Evolutionary conservation across 2,113 vertebrate genomes (phyloP).

Genomic region (Ptyas mucosa): DNA sequence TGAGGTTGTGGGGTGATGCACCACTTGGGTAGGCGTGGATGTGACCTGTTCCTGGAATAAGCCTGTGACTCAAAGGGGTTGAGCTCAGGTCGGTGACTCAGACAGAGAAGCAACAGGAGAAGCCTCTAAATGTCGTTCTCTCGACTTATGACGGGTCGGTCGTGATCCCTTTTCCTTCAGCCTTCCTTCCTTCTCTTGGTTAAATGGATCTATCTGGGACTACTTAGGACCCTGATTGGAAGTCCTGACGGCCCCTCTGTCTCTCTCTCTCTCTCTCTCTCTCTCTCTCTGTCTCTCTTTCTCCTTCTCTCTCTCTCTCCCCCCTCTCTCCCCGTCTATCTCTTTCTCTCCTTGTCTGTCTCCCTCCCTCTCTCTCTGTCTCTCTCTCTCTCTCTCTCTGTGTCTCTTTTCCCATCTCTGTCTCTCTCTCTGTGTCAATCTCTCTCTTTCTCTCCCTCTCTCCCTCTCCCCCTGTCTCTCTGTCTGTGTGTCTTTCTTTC

Average conservation of each 20-base stretch:
- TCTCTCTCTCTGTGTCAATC: not conserved
- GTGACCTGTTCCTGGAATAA: not conserved
- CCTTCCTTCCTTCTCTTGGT: not conserved
- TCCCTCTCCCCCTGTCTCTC: fast-evolving
- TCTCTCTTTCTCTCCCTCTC: not conserved
- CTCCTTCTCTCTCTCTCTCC: too few relatives aligned
- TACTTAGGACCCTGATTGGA: too few relatives aligned
- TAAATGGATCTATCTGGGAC: not conserved
- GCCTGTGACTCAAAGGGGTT: not conserved
- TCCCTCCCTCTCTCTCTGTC: not conserved
- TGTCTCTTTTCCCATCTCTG: not conserved
- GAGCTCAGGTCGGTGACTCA: not conserved
- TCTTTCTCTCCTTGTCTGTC: fast-evolving
- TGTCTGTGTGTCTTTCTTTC: fast-evolving
- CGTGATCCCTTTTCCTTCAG: not conserved
- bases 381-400: fast-evolving
- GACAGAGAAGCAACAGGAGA: not conserved
- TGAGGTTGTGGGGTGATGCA: not conserved
- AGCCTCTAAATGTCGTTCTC: not conserved
- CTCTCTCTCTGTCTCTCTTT: too few relatives aligned
- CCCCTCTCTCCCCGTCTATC: too few relatives aligned
- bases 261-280: too few relatives aligned
- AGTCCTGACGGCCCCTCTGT: too few relatives aligned
- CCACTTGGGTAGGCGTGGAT: not conserved
- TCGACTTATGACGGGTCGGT: not conserved